These are phyloP conservation scores for Geodia barretti DNA, from an alignment of 37 sponge, comb jelly and placozoan species.

Conservation along the genomic window DNA sequence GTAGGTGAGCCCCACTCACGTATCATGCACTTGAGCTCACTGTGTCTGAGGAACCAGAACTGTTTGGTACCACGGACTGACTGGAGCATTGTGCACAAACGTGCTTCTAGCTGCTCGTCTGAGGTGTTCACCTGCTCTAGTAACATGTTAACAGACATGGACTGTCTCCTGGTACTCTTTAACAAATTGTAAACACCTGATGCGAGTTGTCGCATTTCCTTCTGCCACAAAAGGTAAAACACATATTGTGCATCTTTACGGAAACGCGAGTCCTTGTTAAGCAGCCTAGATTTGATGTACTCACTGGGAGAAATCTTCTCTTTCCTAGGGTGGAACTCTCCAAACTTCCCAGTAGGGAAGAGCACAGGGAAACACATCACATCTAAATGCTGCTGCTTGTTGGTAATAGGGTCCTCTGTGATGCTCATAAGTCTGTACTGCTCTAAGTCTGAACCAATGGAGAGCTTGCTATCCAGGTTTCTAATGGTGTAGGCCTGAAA, in stretches of 20 bases:
- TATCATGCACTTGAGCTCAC: constrained; percentile 55
- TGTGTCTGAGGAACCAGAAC: constrained; percentile 41
- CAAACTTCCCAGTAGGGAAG: constrained; percentile 60
- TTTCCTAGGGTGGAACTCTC: constrained; percentile 52
- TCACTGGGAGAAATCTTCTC: too few relatives aligned
- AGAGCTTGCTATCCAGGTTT: constrained; percentile 17
- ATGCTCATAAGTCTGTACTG: constrained; percentile 67
- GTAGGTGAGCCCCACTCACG: too few relatives aligned
- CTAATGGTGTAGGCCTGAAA: constrained; percentile 57
- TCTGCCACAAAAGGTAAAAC: constrained; percentile 48
- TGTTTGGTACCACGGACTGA: constrained; percentile 56
- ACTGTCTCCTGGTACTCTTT: constrained; percentile 8
- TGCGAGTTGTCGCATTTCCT: constrained; percentile 33
- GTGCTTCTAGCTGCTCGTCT: constrained; percentile 19
- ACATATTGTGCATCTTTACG: constrained; percentile 55
- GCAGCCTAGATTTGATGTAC: constrained; percentile 43
- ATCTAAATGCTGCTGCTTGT: constrained; percentile 28
- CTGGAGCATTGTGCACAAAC: constrained; percentile 30
- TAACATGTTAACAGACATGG: neutral
- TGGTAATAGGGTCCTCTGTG: constrained; percentile 38
- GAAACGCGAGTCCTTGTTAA: constrained; percentile 55
- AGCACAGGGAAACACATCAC: constrained; percentile 52
- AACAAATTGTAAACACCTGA: constrained; percentile 50
- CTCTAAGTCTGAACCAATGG: constrained; percentile 38
- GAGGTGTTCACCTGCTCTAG: neutral